Evolutionary conservation across 2,113 vertebrate genomes (phyloP).

Genomic region (Anhinga anhinga): DNA sequence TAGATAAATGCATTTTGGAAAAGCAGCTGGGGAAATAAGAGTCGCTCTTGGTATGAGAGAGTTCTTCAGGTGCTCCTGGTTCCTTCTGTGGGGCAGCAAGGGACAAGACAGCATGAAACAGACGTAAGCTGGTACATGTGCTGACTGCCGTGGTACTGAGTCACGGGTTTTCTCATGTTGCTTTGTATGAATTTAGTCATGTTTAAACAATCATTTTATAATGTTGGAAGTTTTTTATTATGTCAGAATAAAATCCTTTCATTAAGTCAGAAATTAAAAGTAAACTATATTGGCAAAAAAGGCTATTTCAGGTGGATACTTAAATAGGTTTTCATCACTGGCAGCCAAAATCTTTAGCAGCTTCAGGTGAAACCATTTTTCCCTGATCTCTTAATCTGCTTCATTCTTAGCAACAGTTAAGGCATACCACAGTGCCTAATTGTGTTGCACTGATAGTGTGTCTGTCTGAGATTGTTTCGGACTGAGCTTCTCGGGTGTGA

Average conservation of each 20-base stretch:
- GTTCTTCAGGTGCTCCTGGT: not conserved
- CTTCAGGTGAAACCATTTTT: conserved; percentile 5
- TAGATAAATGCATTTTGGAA: not conserved
- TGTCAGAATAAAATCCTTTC: not conserved
- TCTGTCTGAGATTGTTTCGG: not conserved
- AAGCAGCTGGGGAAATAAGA: not conserved
- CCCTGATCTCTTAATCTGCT: conserved; percentile 1
- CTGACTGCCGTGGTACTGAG: rapidly evolving
- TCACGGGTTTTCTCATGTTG: not conserved
- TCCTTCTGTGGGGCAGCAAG: not conserved
- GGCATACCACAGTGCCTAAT: not conserved
- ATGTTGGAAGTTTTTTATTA: not conserved
- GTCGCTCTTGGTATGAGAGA: not conserved
- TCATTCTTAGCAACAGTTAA: not conserved
- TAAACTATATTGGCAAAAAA: not conserved
- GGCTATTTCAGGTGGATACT: not conserved
- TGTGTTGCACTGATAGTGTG: not conserved
- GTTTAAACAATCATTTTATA: not conserved
- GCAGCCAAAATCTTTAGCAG: not conserved
- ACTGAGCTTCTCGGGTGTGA: not conserved
- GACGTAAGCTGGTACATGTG: not conserved
- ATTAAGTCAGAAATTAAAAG: not conserved
- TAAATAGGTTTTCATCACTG: not conserved
- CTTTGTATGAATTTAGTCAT: not conserved
- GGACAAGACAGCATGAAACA: not conserved